Base-by-base conservation (phyloP, 2,888 invertebrate species). In the Calephelis perditalis region DNA sequence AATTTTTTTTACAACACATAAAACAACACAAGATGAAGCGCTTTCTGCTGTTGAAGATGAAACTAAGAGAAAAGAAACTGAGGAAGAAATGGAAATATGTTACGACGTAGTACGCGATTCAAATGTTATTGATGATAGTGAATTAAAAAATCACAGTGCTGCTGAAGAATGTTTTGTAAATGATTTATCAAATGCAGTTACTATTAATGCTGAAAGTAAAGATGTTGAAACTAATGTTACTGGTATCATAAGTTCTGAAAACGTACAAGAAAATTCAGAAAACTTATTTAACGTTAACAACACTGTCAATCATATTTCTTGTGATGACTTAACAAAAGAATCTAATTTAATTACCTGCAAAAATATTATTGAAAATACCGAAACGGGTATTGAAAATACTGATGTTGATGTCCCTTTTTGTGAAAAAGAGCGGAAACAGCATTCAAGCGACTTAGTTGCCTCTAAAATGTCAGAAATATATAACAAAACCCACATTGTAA, bases 271-370 rank as follows among this genome's bases (percentile, higher is more conserved):
- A 40, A 40, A 40, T 5, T 40, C 40, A 40, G 40, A 40, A 40
- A 40, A 8, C 40, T 40, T 8, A 5, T 40, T 40, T 7, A 26
- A 26, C 26, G 35, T 47, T 9, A 10, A 59, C 26, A 35, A 56
- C n/a, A 49, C 64, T 59, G 58, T 60, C 43, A 57, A 57, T 43
- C 52, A 58, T 62, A 52, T 35, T 57, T 35, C 57, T 43, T 60
- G 62, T 59, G 55, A 61, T 12, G 61, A 56, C 11, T 63, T 60
- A 56, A 54, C 8, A 43, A 44, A 47, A 47, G 52, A 35, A 5
- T 15, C 49, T 10, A 9, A 49, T 5, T 10, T 49, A 26, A 26
- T 5, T 26, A 49, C 1, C 15, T 9, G 12, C 15, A 10, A 52
- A 52, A 35, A 52, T 35, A 35, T 52, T 10, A 7, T 35, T 8